Conservation (phyloP, 1,140 invertebrate species). For the Cepaea nemoralis region DNA sequence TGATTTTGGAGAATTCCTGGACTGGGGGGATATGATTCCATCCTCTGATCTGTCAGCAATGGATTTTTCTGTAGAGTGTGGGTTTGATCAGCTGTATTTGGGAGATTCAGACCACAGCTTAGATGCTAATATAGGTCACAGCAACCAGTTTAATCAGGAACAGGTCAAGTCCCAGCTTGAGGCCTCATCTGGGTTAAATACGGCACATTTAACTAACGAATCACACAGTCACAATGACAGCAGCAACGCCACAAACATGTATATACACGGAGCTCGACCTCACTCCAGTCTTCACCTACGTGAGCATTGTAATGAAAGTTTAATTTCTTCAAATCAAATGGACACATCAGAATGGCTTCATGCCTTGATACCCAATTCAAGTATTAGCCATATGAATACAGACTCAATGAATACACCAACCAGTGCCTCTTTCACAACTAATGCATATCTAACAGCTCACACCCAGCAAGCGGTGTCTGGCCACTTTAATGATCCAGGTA, state of each 20-base stretch:
- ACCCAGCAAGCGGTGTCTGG: slow-evolving; percentile 78
- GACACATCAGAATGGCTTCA: slow-evolving; percentile 82
- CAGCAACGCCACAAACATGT: slow-evolving; percentile 41
- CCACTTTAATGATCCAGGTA: slow-evolving; percentile 80
- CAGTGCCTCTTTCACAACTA: slow-evolving; percentile 72
- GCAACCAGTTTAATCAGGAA: neutral
- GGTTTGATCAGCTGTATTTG: slow-evolving; percentile 57
- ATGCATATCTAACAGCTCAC: slow-evolving; percentile 76
- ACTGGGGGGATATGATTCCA: slow-evolving; percentile 63
- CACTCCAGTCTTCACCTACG: slow-evolving; percentile 52
- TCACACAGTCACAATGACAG: slow-evolving; percentile 32
- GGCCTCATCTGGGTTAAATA: neutral
- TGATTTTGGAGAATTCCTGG: slow-evolving; percentile 53
- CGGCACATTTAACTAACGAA: neutral
- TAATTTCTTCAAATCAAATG: slow-evolving; percentile 76
- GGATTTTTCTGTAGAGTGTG: slow-evolving; percentile 66
- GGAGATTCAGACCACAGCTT: slow-evolving; percentile 47
- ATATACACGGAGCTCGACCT: slow-evolving; percentile 56
- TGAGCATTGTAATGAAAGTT: slow-evolving; percentile 51
- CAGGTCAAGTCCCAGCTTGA: neutral
- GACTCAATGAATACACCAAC: slow-evolving; percentile 62
- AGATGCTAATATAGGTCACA: neutral
- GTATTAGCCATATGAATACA: slow-evolving; percentile 68
- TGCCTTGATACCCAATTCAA: slow-evolving; percentile 75
- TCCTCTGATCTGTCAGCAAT: slow-evolving; percentile 61